These are phyloP conservation scores for Pterophyllum scalare DNA, from an alignment of 2,113 vertebrate species.

Conservation along the genomic window DNA sequence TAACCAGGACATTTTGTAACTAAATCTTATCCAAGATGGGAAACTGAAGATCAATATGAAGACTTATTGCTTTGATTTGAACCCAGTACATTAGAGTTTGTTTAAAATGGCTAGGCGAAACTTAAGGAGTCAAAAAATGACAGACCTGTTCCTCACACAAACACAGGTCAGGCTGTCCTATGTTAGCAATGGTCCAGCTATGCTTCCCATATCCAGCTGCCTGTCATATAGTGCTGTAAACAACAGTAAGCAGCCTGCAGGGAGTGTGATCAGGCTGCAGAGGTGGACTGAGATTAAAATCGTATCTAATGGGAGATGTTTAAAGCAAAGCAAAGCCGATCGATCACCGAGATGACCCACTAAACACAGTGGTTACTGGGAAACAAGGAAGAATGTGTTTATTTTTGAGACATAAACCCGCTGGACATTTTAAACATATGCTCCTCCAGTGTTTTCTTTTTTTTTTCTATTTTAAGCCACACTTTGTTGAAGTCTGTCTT, in stretches of 20 bases:
- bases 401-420: not conserved
- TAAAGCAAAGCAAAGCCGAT: not conserved
- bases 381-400: not conserved
- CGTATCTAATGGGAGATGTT: not conserved
- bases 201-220: conserved; percentile 57
- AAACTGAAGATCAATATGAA: not conserved
- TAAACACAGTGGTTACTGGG: not conserved
- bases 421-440: not conserved
- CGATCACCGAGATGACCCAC: not conserved
- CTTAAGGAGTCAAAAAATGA: conserved; percentile 52
- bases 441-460: not conserved
- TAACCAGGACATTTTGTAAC: not conserved
- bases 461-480: not conserved
- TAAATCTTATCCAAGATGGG: not conserved
- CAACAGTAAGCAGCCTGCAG: conserved; percentile 43
- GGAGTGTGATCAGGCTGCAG: not conserved
- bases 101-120: conserved; percentile 36
- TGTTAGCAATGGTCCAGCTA: conserved; percentile 21
- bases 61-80: not conserved
- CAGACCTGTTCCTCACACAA: conserved; percentile 53
- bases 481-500: not conserved
- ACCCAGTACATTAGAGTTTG: conserved; percentile 16
- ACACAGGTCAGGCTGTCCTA: conserved; percentile 43
- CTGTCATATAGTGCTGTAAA: conserved; percentile 59
- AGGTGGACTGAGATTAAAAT: not conserved